A percentile compares a stretch with the other conserved stretches of the same genome.
phyloP scores from a whole-genome alignment of 2,113 vertebrate species.

The Corythaeola cristata region DNA sequence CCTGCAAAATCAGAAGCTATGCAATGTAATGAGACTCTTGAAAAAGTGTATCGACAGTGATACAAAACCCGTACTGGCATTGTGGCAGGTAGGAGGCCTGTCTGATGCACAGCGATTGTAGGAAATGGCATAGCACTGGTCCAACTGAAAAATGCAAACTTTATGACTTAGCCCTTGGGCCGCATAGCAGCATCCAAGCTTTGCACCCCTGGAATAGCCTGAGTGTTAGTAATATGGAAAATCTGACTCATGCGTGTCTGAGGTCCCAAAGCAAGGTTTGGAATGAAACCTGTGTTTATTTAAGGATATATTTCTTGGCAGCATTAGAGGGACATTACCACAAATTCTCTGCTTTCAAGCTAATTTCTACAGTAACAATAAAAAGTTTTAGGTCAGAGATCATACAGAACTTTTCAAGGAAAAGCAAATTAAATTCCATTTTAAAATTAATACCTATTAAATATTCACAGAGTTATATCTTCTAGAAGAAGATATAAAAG shows the following conservation, averaged over 20 bases:
- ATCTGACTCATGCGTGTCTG: not conserved
- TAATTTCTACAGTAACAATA: not conserved
- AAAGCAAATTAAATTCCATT: not conserved
- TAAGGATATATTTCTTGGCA: conserved; percentile 24
- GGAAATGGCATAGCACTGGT: not conserved
- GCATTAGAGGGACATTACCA: not conserved
- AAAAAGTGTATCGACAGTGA: not conserved
- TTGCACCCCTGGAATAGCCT: not conserved
- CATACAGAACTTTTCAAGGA: not conserved
- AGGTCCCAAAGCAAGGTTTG: not conserved
- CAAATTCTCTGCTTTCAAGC: not conserved
- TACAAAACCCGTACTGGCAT: not conserved
- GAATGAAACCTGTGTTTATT: conserved; percentile 30
- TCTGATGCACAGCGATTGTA: not conserved
- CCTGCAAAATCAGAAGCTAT: not conserved
- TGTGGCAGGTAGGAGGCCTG: not conserved
- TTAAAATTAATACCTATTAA: not conserved
- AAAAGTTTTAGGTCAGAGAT: not conserved
- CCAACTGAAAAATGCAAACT: not conserved
- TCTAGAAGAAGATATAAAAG: not conserved
- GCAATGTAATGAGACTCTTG: not conserved
- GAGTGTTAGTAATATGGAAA: not conserved
- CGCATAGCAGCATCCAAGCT: not conserved
- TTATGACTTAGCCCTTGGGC: not conserved
- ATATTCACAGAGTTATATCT: not conserved